Conservation (phyloP, 2,113 vertebrate species). For the Silurus meridionalis region DNA sequence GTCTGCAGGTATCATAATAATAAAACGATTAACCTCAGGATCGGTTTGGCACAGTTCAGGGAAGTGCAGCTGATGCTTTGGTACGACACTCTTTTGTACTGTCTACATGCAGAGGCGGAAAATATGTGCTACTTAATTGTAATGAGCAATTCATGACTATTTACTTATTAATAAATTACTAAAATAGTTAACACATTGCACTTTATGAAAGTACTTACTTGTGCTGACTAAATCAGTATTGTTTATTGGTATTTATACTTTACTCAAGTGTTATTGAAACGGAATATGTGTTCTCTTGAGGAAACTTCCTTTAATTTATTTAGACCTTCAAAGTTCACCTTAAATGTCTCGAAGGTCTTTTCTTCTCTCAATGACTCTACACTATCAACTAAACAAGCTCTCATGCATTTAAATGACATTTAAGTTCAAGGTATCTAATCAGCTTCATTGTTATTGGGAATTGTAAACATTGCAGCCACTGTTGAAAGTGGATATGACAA, state of each 20-base stretch:
- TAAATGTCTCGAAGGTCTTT: neutral
- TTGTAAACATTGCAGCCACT: neutral
- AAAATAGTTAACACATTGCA: neutral
- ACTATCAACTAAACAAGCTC: neutral
- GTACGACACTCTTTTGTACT: neutral
- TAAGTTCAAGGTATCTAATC: neutral
- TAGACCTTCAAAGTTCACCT: neutral
- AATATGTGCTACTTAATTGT: neutral
- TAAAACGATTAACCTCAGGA: constrained; percentile 25
- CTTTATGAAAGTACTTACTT: neutral
- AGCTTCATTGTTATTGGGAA: neutral
- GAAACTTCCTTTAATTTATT: neutral
- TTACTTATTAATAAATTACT: neutral
- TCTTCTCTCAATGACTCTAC: neutral
- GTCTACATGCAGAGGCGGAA: neutral
- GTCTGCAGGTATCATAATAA: neutral
- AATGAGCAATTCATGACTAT: neutral
- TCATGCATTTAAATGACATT: neutral
- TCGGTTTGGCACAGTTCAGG: constrained; percentile 13
- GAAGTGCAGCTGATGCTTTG: neutral
- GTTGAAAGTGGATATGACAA: neutral
- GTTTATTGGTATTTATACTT: neutral
- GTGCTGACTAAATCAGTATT: neutral
- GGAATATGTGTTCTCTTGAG: neutral
- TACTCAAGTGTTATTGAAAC: neutral